Percentiles rank a stretch among this genome's conserved stretches.
Conservation (phyloP, 2,113 vertebrate species). For the Prietella phreatophila region DNA sequence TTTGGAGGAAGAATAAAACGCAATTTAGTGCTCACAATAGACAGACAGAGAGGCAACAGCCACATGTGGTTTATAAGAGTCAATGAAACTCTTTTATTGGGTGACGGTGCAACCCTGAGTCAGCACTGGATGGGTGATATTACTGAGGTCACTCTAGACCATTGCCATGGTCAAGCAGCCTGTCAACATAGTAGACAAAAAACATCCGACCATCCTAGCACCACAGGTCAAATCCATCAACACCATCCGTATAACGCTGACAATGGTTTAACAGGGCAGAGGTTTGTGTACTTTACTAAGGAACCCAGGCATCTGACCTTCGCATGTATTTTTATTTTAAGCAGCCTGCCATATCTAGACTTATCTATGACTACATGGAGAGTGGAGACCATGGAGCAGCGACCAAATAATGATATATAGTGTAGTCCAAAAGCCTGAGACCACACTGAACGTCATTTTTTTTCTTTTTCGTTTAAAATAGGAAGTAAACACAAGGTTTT, state of each 20-base stretch:
- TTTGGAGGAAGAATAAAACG: slow-evolving; percentile 39
- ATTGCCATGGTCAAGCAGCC: slow-evolving; percentile 52
- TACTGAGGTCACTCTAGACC: slow-evolving; percentile 39
- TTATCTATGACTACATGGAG: background rate
- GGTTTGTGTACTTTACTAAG: slow-evolving; percentile 7
- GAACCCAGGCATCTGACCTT: slow-evolving; percentile 8
- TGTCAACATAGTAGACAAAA: slow-evolving; percentile 24
- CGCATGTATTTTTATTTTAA: background rate
- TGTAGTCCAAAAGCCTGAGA: background rate
- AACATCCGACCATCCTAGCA: background rate
- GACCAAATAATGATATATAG: background rate
- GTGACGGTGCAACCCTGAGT: slow-evolving; percentile 35
- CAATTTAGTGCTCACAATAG: slow-evolving; percentile 36
- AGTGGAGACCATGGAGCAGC: background rate
- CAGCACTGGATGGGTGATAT: slow-evolving; percentile 30
- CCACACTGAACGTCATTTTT: background rate
- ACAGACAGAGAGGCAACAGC: slow-evolving; percentile 26
- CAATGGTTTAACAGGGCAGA: background rate
- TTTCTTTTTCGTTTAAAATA: background rate
- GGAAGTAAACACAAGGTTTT: background rate
- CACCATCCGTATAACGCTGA: background rate
- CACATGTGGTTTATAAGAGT: slow-evolving; percentile 12
- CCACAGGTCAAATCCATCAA: slow-evolving; percentile 39
- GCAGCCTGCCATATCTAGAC: background rate
- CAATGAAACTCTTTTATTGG: slow-evolving; percentile 49